phyloP scores from a whole-genome alignment of 1,140 invertebrate species.

The Homarus americanus region DNA sequence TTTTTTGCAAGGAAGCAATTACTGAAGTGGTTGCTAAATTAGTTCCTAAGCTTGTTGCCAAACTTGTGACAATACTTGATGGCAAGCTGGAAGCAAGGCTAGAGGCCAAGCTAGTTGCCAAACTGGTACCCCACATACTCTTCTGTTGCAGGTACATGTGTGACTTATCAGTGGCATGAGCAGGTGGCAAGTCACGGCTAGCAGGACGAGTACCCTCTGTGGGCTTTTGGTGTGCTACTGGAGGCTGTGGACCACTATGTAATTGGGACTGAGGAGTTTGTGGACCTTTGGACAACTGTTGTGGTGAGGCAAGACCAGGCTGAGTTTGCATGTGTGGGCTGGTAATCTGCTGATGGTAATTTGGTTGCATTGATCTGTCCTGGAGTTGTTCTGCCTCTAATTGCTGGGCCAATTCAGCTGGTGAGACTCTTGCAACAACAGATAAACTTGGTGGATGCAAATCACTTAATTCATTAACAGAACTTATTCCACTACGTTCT shows the following conservation, averaged over 20 bases:
- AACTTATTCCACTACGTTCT: constrained; percentile 61
- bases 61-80: constrained; percentile 57
- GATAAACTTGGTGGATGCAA: constrained; percentile 63
- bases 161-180: constrained; percentile 70
- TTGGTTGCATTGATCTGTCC: constrained; percentile 62
- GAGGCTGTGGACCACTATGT: constrained; percentile 62
- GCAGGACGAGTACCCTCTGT: constrained; percentile 66
- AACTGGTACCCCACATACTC: constrained; percentile 73
- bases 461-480: constrained; percentile 66
- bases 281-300: constrained; percentile 61
- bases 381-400: constrained; percentile 62
- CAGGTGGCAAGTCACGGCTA: constrained; percentile 73
- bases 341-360: constrained; percentile 73
- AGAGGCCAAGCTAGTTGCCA: constrained; percentile 69
- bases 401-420: constrained; percentile 56
- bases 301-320: constrained; percentile 61
- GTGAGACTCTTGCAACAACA: constrained; percentile 35
- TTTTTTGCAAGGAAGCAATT: constrained; percentile 73
- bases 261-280: constrained; percentile 57
- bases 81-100: constrained; percentile 68
- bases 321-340: constrained; percentile 73
- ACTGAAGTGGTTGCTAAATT: constrained; percentile 67
- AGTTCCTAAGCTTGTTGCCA: constrained; percentile 59
- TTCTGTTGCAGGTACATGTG: constrained; percentile 73
- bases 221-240: constrained; percentile 72